phyloP scores from a whole-genome alignment of 2,113 vertebrate species.

The Hippoglossus stenolepis region DNA sequence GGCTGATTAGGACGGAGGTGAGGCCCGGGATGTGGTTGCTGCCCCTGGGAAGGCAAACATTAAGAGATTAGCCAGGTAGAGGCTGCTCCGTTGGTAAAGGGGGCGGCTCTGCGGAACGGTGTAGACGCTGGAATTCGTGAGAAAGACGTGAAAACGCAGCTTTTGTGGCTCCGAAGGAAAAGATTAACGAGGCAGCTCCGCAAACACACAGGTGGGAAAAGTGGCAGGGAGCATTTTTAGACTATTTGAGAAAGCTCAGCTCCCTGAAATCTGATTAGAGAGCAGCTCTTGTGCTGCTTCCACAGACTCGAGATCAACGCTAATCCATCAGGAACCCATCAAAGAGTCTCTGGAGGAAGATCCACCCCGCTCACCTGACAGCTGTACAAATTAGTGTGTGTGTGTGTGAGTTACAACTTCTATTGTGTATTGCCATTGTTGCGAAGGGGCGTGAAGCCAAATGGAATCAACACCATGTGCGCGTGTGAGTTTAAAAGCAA shows the following conservation, averaged over 20 bases:
- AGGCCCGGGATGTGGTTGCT: constrained; percentile 25
- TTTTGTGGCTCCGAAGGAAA: neutral
- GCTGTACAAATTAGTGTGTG: constrained; percentile 50
- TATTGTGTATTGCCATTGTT: constrained; percentile 7
- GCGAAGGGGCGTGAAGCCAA: neutral
- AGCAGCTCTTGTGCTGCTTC: constrained; percentile 25
- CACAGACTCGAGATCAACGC: constrained; percentile 25
- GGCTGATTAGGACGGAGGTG: constrained; percentile 9
- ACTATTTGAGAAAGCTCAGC: constrained; percentile 2
- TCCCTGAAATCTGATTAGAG: constrained; percentile 44
- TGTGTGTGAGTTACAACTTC: neutral
- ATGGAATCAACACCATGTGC: neutral
- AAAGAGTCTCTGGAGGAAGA: constrained; percentile 54
- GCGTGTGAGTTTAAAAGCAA: neutral
- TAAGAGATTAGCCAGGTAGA: constrained; percentile 44
- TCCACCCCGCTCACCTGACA: constrained; percentile 68
- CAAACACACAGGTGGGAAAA: constrained; percentile 1
- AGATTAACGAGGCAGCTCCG: constrained; percentile 14
- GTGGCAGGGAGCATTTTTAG: neutral
- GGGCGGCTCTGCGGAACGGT: neutral
- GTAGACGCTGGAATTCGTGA: neutral
- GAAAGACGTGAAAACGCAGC: neutral
- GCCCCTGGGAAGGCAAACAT: constrained; percentile 49
- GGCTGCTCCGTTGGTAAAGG: neutral
- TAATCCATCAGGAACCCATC: constrained; percentile 67